phyloP scores from a whole-genome alignment of 2,113 vertebrate species.

The Burhinus bistriatus region DNA sequence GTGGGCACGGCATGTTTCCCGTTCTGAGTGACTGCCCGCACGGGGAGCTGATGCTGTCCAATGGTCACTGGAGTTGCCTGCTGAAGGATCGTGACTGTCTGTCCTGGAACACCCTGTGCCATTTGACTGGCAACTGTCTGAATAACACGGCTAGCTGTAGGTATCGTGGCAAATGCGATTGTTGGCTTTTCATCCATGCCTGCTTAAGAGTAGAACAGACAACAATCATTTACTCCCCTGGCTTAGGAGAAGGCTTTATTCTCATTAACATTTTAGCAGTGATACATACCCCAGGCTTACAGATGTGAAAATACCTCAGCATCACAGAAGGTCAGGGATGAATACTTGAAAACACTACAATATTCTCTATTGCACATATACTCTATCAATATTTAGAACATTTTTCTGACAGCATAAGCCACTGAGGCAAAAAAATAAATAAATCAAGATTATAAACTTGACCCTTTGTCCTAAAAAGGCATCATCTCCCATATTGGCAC shows the following conservation, averaged over 20 bases:
- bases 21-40: slow-evolving; percentile 89
- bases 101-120: slow-evolving; percentile 77
- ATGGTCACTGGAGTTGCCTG: slow-evolving; percentile 77
- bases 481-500: neutral
- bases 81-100: slow-evolving; percentile 84
- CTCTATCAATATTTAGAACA: neutral
- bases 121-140: slow-evolving; percentile 87
- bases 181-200: slow-evolving; percentile 81
- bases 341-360: neutral
- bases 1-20: slow-evolving; percentile 86
- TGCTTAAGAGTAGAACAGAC: neutral
- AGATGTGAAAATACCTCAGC: neutral
- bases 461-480: neutral
- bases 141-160: slow-evolving; percentile 84
- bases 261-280: neutral
- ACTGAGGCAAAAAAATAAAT: neutral
- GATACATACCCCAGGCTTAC: neutral
- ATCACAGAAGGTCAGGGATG: neutral
- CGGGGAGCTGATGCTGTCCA: slow-evolving; percentile 89
- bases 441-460: neutral
- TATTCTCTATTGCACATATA: neutral
- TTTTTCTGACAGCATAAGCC: neutral
- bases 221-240: neutral
- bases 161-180: slow-evolving; percentile 76
- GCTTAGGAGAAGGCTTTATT: neutral